A percentile compares a stretch with the other conserved stretches of the same genome.
Evolutionary conservation across 2,888 invertebrate species (phyloP).

Genomic region (Resseliella maxima): DNA sequence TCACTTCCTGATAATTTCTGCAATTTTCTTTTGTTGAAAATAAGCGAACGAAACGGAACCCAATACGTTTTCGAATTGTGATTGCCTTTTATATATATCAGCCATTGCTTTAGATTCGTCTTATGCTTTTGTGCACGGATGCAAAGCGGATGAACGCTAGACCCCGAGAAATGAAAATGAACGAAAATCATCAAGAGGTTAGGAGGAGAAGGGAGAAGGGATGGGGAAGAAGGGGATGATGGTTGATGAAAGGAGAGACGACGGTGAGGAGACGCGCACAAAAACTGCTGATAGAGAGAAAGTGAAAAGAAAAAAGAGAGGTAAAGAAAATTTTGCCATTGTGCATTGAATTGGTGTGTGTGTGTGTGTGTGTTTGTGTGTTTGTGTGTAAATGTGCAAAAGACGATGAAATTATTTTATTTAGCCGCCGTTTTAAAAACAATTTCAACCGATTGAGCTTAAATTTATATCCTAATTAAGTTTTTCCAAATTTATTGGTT

Average conservation of each 20-base stretch:
- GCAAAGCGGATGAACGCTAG: neutral
- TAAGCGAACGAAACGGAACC: neutral
- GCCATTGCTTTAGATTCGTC: neutral
- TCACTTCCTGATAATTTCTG: conserved; percentile 46
- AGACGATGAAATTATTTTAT: conserved; percentile 41
- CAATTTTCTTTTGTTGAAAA: conserved; percentile 46
- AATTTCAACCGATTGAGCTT: conserved; percentile 51
- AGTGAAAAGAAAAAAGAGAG: neutral
- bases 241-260: neutral
- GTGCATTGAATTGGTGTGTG: too few relatives aligned
- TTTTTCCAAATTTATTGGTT: conserved; percentile 49
- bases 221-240: neutral
- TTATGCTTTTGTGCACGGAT: neutral
- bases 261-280: too few relatives aligned
- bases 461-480: conserved; percentile 54
- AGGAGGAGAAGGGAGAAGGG: neutral
- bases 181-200: too few relatives aligned
- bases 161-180: neutral
- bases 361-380: too few relatives aligned
- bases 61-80: neutral
- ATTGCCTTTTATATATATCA: neutral
- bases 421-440: conserved; percentile 38
- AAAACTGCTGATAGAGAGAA: neutral
- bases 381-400: neutral
- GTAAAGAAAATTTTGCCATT: neutral